Evolutionary conservation across 2,888 invertebrate genomes (phyloP).

Genomic region (Harpalus rubripes): DNA sequence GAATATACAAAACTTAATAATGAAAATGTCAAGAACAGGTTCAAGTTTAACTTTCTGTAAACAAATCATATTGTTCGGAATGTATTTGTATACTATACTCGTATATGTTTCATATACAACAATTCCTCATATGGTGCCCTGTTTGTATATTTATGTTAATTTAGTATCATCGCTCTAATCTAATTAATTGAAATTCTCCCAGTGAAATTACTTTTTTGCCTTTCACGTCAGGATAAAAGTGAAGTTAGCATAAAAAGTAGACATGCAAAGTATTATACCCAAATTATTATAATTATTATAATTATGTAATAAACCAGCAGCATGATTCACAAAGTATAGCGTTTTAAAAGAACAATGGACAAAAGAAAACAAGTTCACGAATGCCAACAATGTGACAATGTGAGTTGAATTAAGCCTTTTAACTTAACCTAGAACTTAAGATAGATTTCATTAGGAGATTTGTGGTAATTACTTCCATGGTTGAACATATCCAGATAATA

Average conservation of each 20-base stretch:
- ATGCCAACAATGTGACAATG: constrained; percentile 1
- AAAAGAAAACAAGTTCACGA: neutral
- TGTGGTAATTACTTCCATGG: constrained; percentile 16
- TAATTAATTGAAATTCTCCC: constrained; percentile 1
- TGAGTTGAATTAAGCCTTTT: no score
- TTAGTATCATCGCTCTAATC: constrained; percentile 1
- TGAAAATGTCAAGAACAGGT: no score
- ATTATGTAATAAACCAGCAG: neutral
- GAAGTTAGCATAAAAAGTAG: neutral
- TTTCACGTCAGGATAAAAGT: neutral
- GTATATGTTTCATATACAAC: no score
- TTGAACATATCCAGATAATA: constrained; percentile 48
- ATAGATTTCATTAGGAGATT: constrained; percentile 1
- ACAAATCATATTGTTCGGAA: no score
- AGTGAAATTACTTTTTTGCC: constrained; percentile 9
- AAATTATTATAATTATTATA: constrained; percentile 33
- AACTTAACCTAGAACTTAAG: constrained; percentile 49
- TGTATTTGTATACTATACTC: no score
- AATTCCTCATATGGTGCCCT: neutral
- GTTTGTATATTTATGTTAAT: neutral
- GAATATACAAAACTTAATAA: no score
- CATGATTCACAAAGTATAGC: neutral
- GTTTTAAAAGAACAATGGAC: constrained; percentile 16
- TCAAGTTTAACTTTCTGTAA: no score
- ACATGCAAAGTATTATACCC: constrained; percentile 25